Evolutionary conservation across 1,140 invertebrate species (phyloP).

Genomic region (Gonatopus flavifemur): DNA sequence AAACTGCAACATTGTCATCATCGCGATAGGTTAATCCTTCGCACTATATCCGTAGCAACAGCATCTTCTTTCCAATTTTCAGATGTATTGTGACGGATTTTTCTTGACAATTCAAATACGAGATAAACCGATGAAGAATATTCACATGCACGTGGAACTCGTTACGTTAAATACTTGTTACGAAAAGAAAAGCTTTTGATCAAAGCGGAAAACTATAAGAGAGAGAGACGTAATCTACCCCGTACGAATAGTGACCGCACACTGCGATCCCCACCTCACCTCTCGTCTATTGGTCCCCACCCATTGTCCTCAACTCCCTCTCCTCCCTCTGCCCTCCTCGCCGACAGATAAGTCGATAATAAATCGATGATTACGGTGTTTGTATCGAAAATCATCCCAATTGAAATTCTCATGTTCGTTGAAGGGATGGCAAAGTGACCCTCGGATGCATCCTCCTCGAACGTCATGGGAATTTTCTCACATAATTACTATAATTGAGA

Average conservation of each 20-base stretch:
- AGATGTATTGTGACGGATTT: background rate
- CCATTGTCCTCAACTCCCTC: background rate
- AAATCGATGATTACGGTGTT: too few species aligned
- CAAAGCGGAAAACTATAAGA: slow-evolving; percentile 16
- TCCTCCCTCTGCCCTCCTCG: background rate
- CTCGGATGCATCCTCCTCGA: background rate
- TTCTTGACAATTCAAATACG: too few species aligned
- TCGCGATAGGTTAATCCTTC: slow-evolving; percentile 9
- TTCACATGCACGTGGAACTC: background rate
- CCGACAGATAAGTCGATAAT: too few species aligned
- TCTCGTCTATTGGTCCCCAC: slow-evolving; percentile 20
- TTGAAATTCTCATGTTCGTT: background rate
- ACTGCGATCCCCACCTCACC: slow-evolving; percentile 41
- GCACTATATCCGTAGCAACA: slow-evolving; percentile 31
- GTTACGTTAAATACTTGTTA: too few species aligned
- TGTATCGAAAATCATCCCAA: too few species aligned
- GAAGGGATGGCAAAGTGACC: too few species aligned
- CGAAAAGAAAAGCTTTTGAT: slow-evolving; percentile 10
- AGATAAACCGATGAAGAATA: background rate
- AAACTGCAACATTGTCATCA: slow-evolving; percentile 22
- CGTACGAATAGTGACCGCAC: slow-evolving; percentile 40
- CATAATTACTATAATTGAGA: too few species aligned
- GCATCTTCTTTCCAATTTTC: slow-evolving; percentile 22
- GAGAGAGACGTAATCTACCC: slow-evolving; percentile 30
- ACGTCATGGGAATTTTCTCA: slow-evolving; percentile 1